A percentile compares a stretch with the other conserved stretches of the same genome.
phyloP scores from a whole-genome alignment of 2,888 invertebrate species.

The Tipula lateralis region DNA sequence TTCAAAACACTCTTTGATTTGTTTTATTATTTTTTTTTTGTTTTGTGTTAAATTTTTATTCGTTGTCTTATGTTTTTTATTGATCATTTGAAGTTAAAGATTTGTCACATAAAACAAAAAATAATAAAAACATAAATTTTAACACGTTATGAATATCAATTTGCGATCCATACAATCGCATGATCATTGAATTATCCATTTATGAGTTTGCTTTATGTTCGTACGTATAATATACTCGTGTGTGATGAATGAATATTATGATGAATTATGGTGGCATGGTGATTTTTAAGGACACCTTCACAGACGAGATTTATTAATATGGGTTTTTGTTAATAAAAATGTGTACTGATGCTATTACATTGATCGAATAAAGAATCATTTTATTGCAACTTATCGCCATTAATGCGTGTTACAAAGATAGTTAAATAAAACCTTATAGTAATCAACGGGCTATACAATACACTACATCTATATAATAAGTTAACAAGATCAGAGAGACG shows the following conservation, averaged over 20 bases:
- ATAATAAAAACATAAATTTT: slow-evolving; percentile 7
- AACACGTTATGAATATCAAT: slow-evolving; percentile 2
- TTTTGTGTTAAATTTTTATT: not conserved
- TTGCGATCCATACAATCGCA: not conserved
- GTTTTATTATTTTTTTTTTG: not conserved
- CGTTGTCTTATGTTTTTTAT: not conserved
- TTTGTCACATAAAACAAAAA: not conserved
- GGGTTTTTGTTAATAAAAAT: too few species aligned
- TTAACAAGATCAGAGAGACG: too few species aligned
- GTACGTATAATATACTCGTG: too few species aligned
- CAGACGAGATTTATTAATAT: not conserved
- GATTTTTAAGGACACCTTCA: not conserved
- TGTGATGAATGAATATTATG: not conserved
- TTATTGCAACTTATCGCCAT: too few species aligned
- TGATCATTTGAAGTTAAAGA: not conserved
- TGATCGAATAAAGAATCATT: too few species aligned
- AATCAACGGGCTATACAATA: too few species aligned
- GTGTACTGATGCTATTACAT: too few species aligned
- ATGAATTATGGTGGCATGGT: not conserved
- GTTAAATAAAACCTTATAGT: too few species aligned
- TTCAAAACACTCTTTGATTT: not conserved
- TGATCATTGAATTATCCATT: not conserved
- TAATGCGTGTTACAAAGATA: too few species aligned
- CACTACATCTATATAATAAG: too few species aligned
- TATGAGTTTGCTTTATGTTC: not conserved